Evolutionary conservation across 2,113 vertebrate species (phyloP).

Genomic region (Gnathonemus echidnorhynchus): DNA sequence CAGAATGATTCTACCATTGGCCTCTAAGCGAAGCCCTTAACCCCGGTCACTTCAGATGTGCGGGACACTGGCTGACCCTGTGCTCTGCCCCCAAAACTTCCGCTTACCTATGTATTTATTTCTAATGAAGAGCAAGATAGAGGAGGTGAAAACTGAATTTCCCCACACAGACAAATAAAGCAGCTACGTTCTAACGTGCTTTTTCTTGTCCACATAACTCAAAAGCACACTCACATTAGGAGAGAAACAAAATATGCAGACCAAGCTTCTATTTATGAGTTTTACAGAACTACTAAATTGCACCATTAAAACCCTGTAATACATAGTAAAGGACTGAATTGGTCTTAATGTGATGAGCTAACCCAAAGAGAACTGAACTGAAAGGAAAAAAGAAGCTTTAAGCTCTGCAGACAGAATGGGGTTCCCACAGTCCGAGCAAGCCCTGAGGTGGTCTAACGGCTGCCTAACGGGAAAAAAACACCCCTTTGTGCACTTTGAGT

Average conservation of each 20-base stretch:
- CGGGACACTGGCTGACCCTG: background rate
- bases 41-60: background rate
- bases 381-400: background rate
- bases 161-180: background rate
- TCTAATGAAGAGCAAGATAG: background rate
- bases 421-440: background rate
- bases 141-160: background rate
- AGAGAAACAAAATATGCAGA: background rate
- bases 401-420: background rate
- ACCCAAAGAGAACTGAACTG: background rate
- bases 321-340: background rate
- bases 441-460: background rate
- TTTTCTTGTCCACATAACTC: background rate
- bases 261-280: background rate
- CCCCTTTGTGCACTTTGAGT: background rate
- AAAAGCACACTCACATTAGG: background rate
- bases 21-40: background rate
- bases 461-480: background rate
- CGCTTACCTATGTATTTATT: background rate
- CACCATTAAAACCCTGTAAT: background rate
- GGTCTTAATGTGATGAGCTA: background rate
- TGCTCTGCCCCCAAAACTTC: background rate
- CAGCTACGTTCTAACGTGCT: background rate
- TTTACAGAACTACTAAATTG: background rate
- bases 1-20: background rate